Evolutionary conservation across 2,888 invertebrate species (phyloP), one percentile per base, ranked within the genome.

Genomic region (Aporophyla lueneburgensis): DNA sequence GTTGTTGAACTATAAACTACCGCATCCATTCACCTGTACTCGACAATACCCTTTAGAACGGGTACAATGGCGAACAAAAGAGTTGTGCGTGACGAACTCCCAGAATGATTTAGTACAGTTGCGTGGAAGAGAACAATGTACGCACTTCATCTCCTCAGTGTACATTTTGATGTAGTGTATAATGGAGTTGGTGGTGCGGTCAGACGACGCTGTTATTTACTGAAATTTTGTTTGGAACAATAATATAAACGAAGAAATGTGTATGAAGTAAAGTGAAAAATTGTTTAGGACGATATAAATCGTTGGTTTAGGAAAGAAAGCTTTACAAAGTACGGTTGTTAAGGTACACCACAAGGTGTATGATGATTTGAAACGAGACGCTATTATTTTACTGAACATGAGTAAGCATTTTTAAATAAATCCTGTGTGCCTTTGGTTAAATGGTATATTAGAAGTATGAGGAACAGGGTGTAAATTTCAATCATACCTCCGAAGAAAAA

Each of bases 11-110:
- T 86, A 83, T 76, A 81, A 83, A 88, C 75, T 87, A 85, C 85
- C 87, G 71, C 72, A 87, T 88, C 85, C 69, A 81, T 87, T 81
- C 76, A 81, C 80, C 75, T 77, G 76, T 80, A 79, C 79, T 81
- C 80, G 73, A 84, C 78, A 84, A 86, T 83, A 80, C 81, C 85
- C 84, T 84, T 84, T 80, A 79, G 82, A 78, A 81, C 81, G 71
- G 78, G 78, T 87, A 90, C 89, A 90, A 87, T 87, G 76, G 84
- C 24, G 82, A 86, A 90, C 90, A 90, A 90, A 90, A 90, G 90
- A 86, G 86, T 88, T 80, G 86, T 88, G 90, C 90, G 90, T 90
- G 90, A 90, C 88, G 88, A 87, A 85, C 80, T 82, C 81, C 76
- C 78, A 79, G 83, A 84, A 89, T 89, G 89, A 90, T 90, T 90